These are phyloP conservation scores for Noctua fimbriata DNA, from an alignment of 2,888 invertebrate genomes.

Conservation along the genomic window DNA sequence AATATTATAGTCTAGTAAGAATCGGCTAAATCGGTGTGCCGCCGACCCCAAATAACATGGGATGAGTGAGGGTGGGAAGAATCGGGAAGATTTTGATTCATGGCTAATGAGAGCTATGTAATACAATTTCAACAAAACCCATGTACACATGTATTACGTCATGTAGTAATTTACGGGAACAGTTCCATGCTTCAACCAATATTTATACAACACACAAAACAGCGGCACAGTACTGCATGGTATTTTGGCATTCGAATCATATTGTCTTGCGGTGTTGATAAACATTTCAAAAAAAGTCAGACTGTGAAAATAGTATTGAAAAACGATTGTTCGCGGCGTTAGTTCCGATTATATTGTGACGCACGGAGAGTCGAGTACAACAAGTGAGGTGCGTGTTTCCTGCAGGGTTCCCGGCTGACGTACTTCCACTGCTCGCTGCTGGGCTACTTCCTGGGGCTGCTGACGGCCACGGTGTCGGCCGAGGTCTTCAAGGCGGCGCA, in stretches of 20 bases:
- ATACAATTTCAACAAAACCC: neutral
- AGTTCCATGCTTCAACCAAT: neutral
- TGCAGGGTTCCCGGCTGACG: constrained; percentile 93
- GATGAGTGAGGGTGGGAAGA: neutral
- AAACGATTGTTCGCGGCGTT: neutral
- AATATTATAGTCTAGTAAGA: neutral
- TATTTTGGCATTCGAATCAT: neutral
- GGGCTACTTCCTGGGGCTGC: constrained; percentile 98
- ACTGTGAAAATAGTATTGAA: neutral
- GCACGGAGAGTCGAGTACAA: neutral
- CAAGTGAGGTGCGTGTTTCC: neutral
- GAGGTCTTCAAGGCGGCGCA: constrained; percentile 99
- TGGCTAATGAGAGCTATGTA: neutral
- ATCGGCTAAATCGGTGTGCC: neutral
- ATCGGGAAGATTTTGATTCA: neutral
- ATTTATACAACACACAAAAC: neutral
- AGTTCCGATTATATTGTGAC: neutral
- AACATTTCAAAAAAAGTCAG: neutral
- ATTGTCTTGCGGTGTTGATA: neutral
- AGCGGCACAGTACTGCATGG: neutral
- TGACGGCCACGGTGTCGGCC: constrained; percentile 99
- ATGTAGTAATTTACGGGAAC: neutral
- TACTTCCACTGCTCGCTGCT: constrained; percentile 99
- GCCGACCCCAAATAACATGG: neutral
- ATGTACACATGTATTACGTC: neutral